Base-by-base conservation (phyloP, 2,888 invertebrate genomes). In the Belgica antarctica region DNA sequence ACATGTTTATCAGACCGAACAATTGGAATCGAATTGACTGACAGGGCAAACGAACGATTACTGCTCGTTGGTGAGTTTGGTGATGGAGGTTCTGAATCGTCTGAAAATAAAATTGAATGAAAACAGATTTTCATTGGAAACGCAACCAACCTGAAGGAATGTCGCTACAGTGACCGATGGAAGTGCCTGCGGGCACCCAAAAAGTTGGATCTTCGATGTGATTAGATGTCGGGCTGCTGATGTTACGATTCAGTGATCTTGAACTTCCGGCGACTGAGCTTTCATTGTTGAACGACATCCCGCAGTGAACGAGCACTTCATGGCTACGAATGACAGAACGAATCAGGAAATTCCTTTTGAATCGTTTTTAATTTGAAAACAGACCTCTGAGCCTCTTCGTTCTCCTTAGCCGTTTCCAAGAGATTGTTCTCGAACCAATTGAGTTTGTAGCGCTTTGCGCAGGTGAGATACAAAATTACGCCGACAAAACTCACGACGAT, bases 391-490 rank as follows among this genome's bases (percentile, higher is more conserved):
- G 77, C 78, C 59, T 79, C 79, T 62, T 78, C 80, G 72, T 76
- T 77, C 72, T 81, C 81, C 34, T 74, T 76, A 19, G 82, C 83
- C 0, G 83, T 80, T 73, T 85, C 84, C 27, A 85, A 75, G 4
- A 85, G 76, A 72, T 81, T 83, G 72, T 83, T 82, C 76, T 85
- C 85, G 73, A 84, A 85, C 85, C 85, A 85, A 76, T 85, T 85
- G 41, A 85, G 79, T 34, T 82, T 79, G 74, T 82, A 84, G 52
- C 81, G 80, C 71, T 79, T 80, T 17, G 83, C 82, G 74, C 84
- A 84, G 61, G 82, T 82, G 28, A 84, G 80, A 73, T 84, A 84
- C 1, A 83, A 73, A 3, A 83, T 76, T 0, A 81, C 77, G 24
- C 81, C 80, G 15, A 82, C 74, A 0, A 82, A 75, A 1, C 82